Conservation (phyloP, 2,888 invertebrate species). For the Cosmia pyralina region DNA sequence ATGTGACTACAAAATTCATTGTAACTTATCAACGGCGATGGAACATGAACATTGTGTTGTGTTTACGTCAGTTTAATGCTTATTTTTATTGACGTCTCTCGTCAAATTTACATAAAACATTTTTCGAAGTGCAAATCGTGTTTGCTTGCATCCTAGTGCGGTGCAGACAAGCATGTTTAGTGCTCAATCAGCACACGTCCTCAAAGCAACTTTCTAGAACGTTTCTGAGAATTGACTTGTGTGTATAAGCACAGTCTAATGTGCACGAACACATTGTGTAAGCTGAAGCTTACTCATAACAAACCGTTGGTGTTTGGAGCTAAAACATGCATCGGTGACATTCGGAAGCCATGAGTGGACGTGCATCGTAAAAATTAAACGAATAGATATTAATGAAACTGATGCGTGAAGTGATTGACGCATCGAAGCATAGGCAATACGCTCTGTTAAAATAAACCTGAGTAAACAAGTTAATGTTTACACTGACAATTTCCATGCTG, state of each 20-base stretch:
- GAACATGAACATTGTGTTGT: slow-evolving; percentile 63
- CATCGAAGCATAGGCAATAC: background rate
- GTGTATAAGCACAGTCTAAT: slow-evolving; percentile 25
- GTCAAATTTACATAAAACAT: slow-evolving; percentile 44
- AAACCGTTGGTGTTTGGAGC: slow-evolving; percentile 12
- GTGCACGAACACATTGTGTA: slow-evolving; percentile 14
- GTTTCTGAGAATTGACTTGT: slow-evolving; percentile 54
- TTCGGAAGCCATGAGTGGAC: background rate
- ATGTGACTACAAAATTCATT: slow-evolving; percentile 62
- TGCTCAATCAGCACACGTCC: slow-evolving; percentile 62
- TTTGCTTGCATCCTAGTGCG: slow-evolving; percentile 40
- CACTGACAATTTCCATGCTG: slow-evolving; percentile 27
- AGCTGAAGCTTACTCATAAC: slow-evolving; percentile 36
- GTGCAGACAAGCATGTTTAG: slow-evolving; percentile 34
- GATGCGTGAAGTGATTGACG: slow-evolving; percentile 29
- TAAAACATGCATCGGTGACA: slow-evolving; percentile 14
- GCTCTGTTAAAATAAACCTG: slow-evolving; percentile 26
- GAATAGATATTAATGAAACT: slow-evolving; percentile 26
- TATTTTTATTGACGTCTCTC: slow-evolving; percentile 52
- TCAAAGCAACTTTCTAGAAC: slow-evolving; percentile 78
- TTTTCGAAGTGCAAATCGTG: slow-evolving; percentile 46
- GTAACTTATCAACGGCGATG: slow-evolving; percentile 66
- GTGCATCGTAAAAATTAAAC: slow-evolving; percentile 29
- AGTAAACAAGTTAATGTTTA: slow-evolving; percentile 43
- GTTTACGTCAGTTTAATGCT: slow-evolving; percentile 57